These are phyloP conservation scores for Lepidostoma basale DNA, from an alignment of 1,140 invertebrate genomes.

Conservation along the genomic window DNA sequence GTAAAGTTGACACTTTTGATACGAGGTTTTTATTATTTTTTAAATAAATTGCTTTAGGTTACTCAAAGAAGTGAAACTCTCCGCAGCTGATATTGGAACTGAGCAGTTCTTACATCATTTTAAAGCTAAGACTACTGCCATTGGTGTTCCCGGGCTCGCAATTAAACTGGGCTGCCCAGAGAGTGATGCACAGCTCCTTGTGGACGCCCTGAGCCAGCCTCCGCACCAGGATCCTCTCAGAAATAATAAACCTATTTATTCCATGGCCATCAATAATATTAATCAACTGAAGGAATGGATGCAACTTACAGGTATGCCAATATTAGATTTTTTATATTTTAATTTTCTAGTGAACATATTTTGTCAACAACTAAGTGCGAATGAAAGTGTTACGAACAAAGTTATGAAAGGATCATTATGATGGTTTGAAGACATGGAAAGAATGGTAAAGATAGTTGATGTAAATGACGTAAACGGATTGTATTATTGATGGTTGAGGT, in stretches of 20 bases:
- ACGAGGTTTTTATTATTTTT: no score
- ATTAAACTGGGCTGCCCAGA: slow-evolving; percentile 51
- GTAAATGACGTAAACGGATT: no score
- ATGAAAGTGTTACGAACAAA: no score
- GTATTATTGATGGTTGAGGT: no score
- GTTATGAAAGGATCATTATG: no score
- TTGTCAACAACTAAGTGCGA: no score
- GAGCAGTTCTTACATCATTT: slow-evolving; percentile 55
- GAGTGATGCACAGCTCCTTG: slow-evolving; percentile 54
- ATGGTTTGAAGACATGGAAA: no score
- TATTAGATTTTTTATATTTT: not conserved
- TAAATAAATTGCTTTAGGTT: slow-evolving; percentile 49
- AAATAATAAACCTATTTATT: slow-evolving; percentile 58
- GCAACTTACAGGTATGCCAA: slow-evolving; percentile 51
- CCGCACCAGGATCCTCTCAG: slow-evolving; percentile 56
- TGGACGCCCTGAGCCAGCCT: slow-evolving; percentile 56
- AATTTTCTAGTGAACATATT: no score
- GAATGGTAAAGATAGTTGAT: no score
- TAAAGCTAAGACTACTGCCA: slow-evolving; percentile 48
- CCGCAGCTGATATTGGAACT: slow-evolving; percentile 55
- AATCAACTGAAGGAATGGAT: slow-evolving; percentile 53
- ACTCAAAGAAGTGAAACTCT: slow-evolving; percentile 55
- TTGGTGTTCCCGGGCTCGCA: slow-evolving; percentile 48
- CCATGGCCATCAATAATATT: slow-evolving; percentile 51
- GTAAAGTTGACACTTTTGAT: no score